Evolutionary conservation across 2,113 vertebrate genomes (phyloP).

Genomic region (Felis chaus): DNA sequence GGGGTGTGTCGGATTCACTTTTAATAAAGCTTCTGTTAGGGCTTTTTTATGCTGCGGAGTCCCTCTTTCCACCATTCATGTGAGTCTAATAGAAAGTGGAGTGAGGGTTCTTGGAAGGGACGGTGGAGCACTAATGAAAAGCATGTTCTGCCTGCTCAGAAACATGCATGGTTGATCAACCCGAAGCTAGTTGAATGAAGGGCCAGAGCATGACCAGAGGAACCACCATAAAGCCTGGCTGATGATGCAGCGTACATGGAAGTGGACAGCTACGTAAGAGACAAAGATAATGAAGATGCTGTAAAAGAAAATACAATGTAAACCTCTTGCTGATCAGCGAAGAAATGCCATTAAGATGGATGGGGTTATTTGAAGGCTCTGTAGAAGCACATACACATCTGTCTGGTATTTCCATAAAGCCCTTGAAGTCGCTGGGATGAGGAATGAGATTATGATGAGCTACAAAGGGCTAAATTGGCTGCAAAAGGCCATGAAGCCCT

Average conservation of each 20-base stretch:
- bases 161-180: neutral
- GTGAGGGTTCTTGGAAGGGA: neutral
- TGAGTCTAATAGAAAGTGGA: neutral
- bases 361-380: conserved; percentile 67
- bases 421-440: conserved; percentile 73
- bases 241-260: conserved; percentile 35
- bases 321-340: conserved; percentile 75
- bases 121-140: neutral
- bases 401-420: conserved; percentile 80
- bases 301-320: conserved; percentile 62
- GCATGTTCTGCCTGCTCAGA: neutral
- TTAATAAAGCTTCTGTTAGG: neutral
- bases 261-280: conserved; percentile 38
- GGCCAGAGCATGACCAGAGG: neutral
- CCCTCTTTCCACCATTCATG: neutral
- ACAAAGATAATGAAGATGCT: conserved; percentile 69
- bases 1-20: neutral
- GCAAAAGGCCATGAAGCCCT: conserved; percentile 57
- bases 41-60: neutral
- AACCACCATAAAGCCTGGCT: neutral
- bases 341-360: conserved; percentile 77
- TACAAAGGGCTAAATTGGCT: conserved; percentile 71
- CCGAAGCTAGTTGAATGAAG: conserved; percentile 10
- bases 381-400: conserved; percentile 62
- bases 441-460: conserved; percentile 69